A percentile compares a stretch with the other conserved stretches of the same genome.
Conservation (phyloP, 92 coral and sea anemone genomes). For the Epizoanthus fatuus region DNA sequence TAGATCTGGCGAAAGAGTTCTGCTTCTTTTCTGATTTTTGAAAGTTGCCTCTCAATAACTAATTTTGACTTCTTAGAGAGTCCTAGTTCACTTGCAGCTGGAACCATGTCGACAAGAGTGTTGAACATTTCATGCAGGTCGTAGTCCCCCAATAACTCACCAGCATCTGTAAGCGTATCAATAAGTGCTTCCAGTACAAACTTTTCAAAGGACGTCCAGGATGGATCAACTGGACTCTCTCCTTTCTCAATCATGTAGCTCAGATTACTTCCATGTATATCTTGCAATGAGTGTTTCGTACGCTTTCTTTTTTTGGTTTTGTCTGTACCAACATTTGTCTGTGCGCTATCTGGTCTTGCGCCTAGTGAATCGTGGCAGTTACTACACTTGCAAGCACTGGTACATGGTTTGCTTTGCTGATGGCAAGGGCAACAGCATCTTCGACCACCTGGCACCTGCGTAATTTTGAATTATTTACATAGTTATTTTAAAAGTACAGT, state of each 20-base stretch:
- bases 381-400: no score
- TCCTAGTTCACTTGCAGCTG: conserved; percentile 5
- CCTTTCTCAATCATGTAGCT: conserved; percentile 8
- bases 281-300: conserved; percentile 9
- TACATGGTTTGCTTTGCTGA: no score
- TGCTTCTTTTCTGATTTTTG: conserved; percentile 11
- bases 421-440: no score
- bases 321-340: neutral
- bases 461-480: no score
- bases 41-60: neutral
- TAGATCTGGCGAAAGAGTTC: conserved; percentile 25
- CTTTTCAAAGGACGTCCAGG: conserved; percentile 27
- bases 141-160: neutral
- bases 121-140: conserved; percentile 13
- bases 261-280: neutral
- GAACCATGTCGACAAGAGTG: neutral
- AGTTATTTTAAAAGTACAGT: no score
- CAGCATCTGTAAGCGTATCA: neutral
- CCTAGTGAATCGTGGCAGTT: conserved; percentile 1
- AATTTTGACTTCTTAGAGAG: conserved; percentile 17
- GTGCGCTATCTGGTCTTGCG: conserved; percentile 5
- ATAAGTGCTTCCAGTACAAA: conserved; percentile 16
- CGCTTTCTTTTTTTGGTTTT: neutral
- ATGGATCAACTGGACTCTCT: conserved; percentile 13
- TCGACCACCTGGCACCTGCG: no score